Evolutionary conservation across 2,113 vertebrate species (phyloP).

Genomic region (Indicator maculatus): DNA sequence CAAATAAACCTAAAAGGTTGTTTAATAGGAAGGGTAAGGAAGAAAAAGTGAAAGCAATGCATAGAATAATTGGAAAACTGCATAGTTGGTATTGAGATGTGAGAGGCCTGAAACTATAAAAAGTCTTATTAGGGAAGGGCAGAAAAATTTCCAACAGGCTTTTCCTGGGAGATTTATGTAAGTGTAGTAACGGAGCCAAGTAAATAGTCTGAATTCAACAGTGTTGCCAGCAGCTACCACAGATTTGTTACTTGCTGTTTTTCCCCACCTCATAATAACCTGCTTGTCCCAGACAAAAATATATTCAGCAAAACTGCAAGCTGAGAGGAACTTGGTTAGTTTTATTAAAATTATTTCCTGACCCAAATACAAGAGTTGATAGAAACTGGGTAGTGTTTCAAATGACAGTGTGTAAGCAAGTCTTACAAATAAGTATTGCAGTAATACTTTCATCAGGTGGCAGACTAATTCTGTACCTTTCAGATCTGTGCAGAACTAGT

Average conservation of each 20-base stretch:
- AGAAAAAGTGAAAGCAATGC: not conserved
- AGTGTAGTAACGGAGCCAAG: not conserved
- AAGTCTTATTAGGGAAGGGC: not conserved
- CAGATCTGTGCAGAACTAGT: not conserved
- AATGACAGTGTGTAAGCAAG: not conserved
- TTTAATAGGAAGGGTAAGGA: not conserved
- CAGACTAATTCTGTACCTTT: not conserved
- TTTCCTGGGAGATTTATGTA: not conserved
- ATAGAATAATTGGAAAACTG: not conserved
- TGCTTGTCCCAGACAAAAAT: not conserved
- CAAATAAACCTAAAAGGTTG: not conserved
- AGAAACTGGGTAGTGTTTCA: not conserved
- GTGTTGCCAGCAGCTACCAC: not conserved
- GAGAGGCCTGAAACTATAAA: not conserved
- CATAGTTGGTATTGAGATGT: rapidly evolving
- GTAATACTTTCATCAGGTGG: not conserved
- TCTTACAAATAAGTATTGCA: not conserved
- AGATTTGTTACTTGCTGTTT: not conserved
- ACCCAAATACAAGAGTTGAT: not conserved
- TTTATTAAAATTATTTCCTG: not conserved
- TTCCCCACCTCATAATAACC: not conserved
- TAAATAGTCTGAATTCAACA: not conserved
- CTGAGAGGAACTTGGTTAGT: not conserved
- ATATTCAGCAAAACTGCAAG: not conserved
- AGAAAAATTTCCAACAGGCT: not conserved